Evolutionary conservation across 2,888 invertebrate species (phyloP).

Genomic region (Volucella zonaria): DNA sequence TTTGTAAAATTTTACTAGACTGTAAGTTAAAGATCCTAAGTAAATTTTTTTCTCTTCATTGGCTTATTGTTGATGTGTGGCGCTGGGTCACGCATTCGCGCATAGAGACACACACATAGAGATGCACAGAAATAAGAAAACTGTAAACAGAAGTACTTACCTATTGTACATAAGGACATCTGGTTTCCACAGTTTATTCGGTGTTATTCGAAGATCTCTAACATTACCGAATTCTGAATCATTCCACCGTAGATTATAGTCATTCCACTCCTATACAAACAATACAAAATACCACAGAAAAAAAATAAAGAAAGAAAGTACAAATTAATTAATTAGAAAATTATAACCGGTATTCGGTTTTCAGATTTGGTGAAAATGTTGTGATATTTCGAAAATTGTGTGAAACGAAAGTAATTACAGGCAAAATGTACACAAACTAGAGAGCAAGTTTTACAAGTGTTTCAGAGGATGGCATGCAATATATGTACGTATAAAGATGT

Average conservation of each 20-base stretch:
- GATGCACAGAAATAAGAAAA: constrained; percentile 41
- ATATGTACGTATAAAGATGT: too few relatives aligned
- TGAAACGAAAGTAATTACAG: constrained; percentile 19
- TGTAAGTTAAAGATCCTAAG: constrained; percentile 11
- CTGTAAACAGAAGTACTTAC: constrained; percentile 84
- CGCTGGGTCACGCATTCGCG: constrained; percentile 34
- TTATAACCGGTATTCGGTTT: background rate
- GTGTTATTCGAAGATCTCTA: constrained; percentile 96
- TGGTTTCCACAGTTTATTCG: constrained; percentile 98
- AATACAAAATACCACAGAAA: background rate
- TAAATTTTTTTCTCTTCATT: constrained; percentile 46
- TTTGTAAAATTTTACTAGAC: constrained; percentile 10
- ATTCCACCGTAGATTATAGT: constrained; percentile 98
- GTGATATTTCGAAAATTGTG: constrained; percentile 33
- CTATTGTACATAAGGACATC: constrained; percentile 99
- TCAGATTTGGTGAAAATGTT: constrained; percentile 26
- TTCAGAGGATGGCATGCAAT: constrained; percentile 1
- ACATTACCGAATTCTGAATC: constrained; percentile 97
- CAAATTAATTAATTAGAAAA: constrained; percentile 30
- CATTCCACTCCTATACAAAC: constrained; percentile 95
- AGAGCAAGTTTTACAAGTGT: background rate
- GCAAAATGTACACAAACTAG: background rate
- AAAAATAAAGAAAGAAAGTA: constrained; percentile 20
- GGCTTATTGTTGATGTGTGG: constrained; percentile 68
- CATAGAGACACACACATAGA: constrained; percentile 43